These are phyloP conservation scores for Festucalex cinctus DNA, from an alignment of 2,113 vertebrate genomes.

Conservation along the genomic window DNA sequence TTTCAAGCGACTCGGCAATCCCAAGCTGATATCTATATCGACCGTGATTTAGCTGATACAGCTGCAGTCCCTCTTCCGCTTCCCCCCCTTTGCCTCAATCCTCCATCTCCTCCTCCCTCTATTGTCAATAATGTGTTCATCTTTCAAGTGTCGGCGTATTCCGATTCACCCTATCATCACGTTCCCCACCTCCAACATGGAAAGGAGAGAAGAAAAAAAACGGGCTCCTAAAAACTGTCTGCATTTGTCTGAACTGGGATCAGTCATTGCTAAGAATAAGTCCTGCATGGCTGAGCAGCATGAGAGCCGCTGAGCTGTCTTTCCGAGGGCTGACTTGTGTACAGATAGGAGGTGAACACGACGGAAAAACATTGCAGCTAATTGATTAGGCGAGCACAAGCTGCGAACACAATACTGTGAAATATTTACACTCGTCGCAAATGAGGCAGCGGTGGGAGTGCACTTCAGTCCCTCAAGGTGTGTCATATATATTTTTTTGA, in stretches of 20 bases:
- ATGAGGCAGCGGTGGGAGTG: conserved; percentile 1
- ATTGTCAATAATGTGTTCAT: conserved; percentile 28
- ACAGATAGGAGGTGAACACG: conserved; percentile 47
- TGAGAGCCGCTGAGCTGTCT: conserved; percentile 41
- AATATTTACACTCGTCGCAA: conserved; percentile 3
- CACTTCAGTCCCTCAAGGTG: not conserved
- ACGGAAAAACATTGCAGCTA: conserved; percentile 15
- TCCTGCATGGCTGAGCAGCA: conserved; percentile 56
- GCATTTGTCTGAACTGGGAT: conserved; percentile 42
- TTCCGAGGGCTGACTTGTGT: conserved; percentile 39
- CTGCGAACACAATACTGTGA: conserved; percentile 11
- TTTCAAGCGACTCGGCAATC: conserved; percentile 72
- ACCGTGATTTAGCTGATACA: conserved; percentile 73
- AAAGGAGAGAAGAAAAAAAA: conserved; percentile 28
- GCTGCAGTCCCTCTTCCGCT: conserved; percentile 40
- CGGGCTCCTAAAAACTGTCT: conserved; percentile 34
- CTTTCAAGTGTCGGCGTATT: conserved; percentile 42
- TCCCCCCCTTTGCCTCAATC: conserved; percentile 14
- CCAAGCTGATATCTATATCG: conserved; percentile 77
- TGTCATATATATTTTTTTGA: not conserved
- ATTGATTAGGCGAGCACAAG: conserved; percentile 38
- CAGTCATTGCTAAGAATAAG: conserved; percentile 44
- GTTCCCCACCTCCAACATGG: conserved; percentile 7
- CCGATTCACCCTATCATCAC: conserved; percentile 26
- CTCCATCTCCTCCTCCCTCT: conserved; percentile 14